Percentiles rank a stretch among this genome's conserved stretches.
Conservation (phyloP, 2,888 invertebrate genomes). For the Nemapogon koenigi region DNA sequence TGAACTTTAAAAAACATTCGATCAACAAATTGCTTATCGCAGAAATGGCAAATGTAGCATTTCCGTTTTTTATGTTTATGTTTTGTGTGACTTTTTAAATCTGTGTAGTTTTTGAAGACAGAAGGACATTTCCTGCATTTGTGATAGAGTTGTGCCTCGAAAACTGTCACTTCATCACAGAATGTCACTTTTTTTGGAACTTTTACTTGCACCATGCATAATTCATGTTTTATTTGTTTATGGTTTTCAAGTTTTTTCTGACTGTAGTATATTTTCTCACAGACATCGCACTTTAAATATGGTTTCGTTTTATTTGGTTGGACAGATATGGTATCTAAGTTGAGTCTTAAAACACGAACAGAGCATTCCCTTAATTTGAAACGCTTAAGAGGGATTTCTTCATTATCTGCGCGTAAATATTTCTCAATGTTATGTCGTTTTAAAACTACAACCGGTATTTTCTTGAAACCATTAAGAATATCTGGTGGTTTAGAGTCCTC, state of each 20-base stretch:
- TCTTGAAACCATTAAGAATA: too few species aligned
- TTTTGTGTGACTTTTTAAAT: conserved; percentile 35
- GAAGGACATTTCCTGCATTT: conserved; percentile 45
- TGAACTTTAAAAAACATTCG: conserved; percentile 49
- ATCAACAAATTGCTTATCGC: conserved; percentile 39
- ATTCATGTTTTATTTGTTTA: conserved; percentile 38
- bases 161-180: conserved; percentile 43
- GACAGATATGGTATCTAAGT: too few species aligned
- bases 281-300: conserved; percentile 50
- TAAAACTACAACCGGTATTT: too few species aligned
- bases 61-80: conserved; percentile 41
- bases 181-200: conserved; percentile 50
- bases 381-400: too few species aligned
- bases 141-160: conserved; percentile 42
- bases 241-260: conserved; percentile 38
- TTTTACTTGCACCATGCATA: too few species aligned
- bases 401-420: too few species aligned
- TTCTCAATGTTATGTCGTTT: too few species aligned
- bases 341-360: too few species aligned
- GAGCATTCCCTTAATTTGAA: too few species aligned
- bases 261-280: conserved; percentile 35
- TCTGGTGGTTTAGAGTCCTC: too few species aligned
- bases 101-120: conserved; percentile 35
- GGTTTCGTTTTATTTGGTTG: too few species aligned
- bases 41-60: conserved; percentile 50